Evolutionary conservation across 2,113 vertebrate genomes (phyloP), one percentile per base, ranked within the genome.

Genomic region (Tautogolabrus adspersus): DNA sequence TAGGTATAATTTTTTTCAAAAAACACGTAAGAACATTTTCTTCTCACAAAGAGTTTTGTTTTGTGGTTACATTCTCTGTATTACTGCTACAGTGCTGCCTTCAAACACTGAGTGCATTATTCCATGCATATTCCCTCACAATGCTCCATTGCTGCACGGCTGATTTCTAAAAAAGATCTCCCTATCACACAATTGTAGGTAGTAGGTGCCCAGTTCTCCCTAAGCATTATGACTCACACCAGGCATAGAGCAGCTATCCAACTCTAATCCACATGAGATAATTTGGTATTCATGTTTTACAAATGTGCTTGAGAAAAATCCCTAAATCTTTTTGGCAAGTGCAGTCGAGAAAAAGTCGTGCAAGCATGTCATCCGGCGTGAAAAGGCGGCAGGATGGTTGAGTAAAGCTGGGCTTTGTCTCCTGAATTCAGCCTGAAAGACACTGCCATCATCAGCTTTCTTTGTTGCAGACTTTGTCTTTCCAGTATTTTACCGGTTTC

Each of bases 241-340:
- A 88, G 78, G 79, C 87, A 76, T 71, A 84, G 79, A 84, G 79
- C 52, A 62, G 75, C 89, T 80, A 79, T 92, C 90, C 87, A 92
- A 89, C 76, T 85, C 83, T 94, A 93, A 93, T 92, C 94, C 92
- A 75, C 79, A 81, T 82, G 87, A 89, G 91, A 91, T 91, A 82
- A 92, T 91, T 92, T 91, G 84, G 87, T 87, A 92, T 93, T 93
- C 90, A 90, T 93, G 91, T 95, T 92, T 92, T 93, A 93, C 92
- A 93, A 94, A 93, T 91, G 87, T 84, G 87, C 91, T 89, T 81
- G 87, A 89, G 91, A 82, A 88, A 94, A 94, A 94, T 92, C 91
- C 92, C 82, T 87, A 90, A 91, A 90, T 93, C 89, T 88, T 85
- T 90, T 90, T 93, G 91, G 91, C 92, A 92, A 88, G 84, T 75